These are phyloP conservation scores for Tipula unca DNA, from an alignment of 2,888 invertebrate species.

Conservation along the genomic window DNA sequence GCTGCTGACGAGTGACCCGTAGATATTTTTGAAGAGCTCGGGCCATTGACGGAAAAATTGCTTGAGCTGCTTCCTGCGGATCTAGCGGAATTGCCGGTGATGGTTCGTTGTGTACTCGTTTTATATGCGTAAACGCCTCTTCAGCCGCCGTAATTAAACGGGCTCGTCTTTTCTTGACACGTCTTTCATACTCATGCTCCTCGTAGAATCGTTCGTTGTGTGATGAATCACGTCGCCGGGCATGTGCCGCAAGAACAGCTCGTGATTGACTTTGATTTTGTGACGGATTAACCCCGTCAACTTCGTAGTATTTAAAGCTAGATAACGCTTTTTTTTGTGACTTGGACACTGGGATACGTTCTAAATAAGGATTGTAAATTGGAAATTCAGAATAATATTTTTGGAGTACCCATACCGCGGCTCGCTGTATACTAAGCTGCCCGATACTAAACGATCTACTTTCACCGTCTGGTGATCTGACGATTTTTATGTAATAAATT, in stretches of 20 bases:
- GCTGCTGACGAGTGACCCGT: constrained; percentile 91
- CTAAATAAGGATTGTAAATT: constrained; percentile 93
- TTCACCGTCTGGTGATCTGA: constrained; percentile 93
- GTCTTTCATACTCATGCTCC: constrained; percentile 91
- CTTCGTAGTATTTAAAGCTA: constrained; percentile 95
- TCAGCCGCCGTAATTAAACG: constrained; percentile 89
- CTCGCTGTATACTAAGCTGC: constrained; percentile 86
- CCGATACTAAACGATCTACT: constrained; percentile 82
- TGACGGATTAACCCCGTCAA: constrained; percentile 70
- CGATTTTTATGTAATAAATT: constrained; percentile 79
- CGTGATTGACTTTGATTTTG: constrained; percentile 63
- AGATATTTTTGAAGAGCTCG: constrained; percentile 93
- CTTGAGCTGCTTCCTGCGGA: constrained; percentile 93
- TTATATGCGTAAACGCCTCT: constrained; percentile 96
- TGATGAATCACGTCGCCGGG: constrained; percentile 77
- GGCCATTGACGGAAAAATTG: constrained; percentile 95
- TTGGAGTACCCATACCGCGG: constrained; percentile 90
- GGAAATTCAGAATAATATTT: constrained; percentile 94
- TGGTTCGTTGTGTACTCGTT: constrained; percentile 63
- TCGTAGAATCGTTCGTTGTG: constrained; percentile 98
- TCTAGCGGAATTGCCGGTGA: constrained; percentile 81
- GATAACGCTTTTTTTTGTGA: constrained; percentile 66
- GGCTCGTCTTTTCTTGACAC: constrained; percentile 85
- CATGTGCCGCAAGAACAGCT: constrained; percentile 63
- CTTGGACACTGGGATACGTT: constrained; percentile 80